Percentiles rank a stretch among this genome's conserved stretches.
These are phyloP conservation scores for Mylabris phalerata DNA, from an alignment of 1,140 invertebrate genomes.

Conservation along the genomic window DNA sequence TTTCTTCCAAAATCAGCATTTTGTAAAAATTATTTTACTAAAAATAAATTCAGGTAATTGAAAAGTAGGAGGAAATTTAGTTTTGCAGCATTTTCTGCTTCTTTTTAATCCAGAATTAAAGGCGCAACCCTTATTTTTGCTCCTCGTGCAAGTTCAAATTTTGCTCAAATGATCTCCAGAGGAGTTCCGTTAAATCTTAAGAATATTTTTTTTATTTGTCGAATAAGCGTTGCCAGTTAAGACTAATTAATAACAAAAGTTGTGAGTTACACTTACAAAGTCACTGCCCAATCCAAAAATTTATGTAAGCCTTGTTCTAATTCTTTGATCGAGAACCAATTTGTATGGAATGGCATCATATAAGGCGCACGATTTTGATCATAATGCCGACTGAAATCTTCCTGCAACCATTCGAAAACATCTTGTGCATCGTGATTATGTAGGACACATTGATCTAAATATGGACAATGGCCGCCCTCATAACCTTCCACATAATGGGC, in stretches of 20 bases:
- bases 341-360: conserved; percentile 91
- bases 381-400: conserved; percentile 83
- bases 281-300: conserved; percentile 75
- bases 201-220: no score
- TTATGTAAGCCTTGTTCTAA: conserved; percentile 77
- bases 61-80: no score
- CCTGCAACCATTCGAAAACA: conserved; percentile 84
- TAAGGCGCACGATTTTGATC: conserved; percentile 84
- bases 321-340: conserved; percentile 89
- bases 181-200: no score
- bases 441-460: conserved; percentile 88
- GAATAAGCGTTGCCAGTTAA: no score
- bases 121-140: no score
- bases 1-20: no score
- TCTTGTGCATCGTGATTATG: conserved; percentile 81
- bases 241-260: conserved; percentile 16
- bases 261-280: conserved; percentile 54
- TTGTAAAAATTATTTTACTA: no score
- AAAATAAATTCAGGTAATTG: no score
- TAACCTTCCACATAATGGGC: conserved; percentile 82
- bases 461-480: conserved; percentile 87
- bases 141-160: no score
- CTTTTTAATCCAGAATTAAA: no score
- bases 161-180: no score
- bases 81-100: no score